Percentiles rank a stretch among this genome's conserved stretches.
Evolutionary conservation across 2,797 vertebrate species (phyloP).

Genomic region (Pipistrellus kuhlii): DNA sequence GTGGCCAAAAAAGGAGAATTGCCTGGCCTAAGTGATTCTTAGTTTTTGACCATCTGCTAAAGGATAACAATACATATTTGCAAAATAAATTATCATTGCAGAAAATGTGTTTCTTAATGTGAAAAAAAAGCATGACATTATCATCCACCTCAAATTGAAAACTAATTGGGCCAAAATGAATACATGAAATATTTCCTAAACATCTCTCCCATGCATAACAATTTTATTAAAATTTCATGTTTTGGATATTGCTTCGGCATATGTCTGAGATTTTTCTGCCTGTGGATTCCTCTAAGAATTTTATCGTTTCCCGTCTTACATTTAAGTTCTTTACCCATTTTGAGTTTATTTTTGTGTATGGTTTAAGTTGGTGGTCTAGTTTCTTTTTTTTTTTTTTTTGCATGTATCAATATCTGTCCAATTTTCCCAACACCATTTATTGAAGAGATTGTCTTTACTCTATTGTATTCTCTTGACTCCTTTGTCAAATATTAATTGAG

Average conservation of each 20-base stretch:
- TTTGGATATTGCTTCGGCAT: not conserved
- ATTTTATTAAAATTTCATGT: not conserved
- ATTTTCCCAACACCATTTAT: too few species aligned
- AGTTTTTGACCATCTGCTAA: slow-evolving; percentile 27
- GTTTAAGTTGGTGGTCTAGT: too few species aligned
- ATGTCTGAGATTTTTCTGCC: too few species aligned
- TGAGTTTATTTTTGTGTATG: too few species aligned
- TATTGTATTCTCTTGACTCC: too few species aligned
- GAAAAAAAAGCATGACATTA: not conserved
- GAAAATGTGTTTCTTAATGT: slow-evolving; percentile 33
- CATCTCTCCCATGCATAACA: not conserved
- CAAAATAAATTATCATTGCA: slow-evolving; percentile 49
- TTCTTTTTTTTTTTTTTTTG: too few species aligned
- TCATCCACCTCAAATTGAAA: not conserved
- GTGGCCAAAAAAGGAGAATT: not conserved
- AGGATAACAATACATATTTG: slow-evolving; percentile 15
- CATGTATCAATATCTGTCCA: too few species aligned
- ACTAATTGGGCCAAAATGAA: not conserved
- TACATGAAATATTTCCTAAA: slow-evolving; percentile 35
- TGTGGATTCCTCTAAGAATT: too few species aligned
- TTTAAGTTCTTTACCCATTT: too few species aligned
- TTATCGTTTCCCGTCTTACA: too few species aligned
- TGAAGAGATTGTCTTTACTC: too few species aligned
- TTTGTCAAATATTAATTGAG: too few species aligned
- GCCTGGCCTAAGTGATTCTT: not conserved